A percentile compares a stretch with the other conserved stretches of the same genome.
Conservation (phyloP, 2,113 vertebrate genomes). For the Oophaga pumilio region DNA sequence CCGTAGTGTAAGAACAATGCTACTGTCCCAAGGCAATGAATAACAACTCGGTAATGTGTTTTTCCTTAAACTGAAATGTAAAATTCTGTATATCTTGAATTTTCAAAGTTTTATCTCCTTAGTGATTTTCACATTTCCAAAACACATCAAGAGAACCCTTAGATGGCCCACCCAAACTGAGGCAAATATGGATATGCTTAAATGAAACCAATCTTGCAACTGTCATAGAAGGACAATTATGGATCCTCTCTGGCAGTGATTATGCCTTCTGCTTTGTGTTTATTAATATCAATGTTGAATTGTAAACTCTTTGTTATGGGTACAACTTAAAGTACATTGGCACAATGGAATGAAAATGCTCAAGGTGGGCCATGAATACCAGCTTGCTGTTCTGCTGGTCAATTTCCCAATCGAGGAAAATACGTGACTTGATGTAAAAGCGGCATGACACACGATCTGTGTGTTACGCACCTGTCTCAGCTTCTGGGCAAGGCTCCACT, state of each 20-base stretch:
- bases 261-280: neutral
- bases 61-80: neutral
- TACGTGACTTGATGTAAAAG: no score
- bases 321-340: neutral
- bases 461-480: no score
- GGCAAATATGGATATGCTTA: slow-evolving; percentile 1
- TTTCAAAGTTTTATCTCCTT: neutral
- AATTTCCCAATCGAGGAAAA: no score
- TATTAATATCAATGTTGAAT: neutral
- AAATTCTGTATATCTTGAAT: neutral
- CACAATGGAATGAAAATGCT: neutral
- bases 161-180: neutral
- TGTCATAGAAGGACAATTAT: slow-evolving; percentile 1
- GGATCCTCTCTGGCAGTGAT: neutral
- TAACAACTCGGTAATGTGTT: neutral
- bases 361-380: no score
- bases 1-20: slow-evolving; percentile 19
- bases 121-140: neutral
- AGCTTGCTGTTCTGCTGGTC: no score
- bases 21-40: neutral
- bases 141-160: neutral
- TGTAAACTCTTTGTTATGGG: neutral
- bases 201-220: neutral
- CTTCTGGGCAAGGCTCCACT: no score
- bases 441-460: no score